Evolutionary conservation across 2,888 invertebrate genomes (phyloP).

Genomic region (Schizotus pectinicornis): DNA sequence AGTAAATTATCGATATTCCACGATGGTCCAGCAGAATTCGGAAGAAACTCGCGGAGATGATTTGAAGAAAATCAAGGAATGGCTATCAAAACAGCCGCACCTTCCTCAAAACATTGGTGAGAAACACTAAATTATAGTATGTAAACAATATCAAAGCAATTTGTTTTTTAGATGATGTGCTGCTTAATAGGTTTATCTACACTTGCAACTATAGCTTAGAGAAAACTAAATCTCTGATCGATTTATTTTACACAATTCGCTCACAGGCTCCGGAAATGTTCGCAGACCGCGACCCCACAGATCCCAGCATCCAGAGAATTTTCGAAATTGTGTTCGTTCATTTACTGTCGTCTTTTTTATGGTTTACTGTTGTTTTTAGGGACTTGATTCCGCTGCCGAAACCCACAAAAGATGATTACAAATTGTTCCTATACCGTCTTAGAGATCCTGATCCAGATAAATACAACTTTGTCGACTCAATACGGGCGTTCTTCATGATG

Average conservation of each 20-base stretch:
- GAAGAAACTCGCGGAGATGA: conserved; percentile 50
- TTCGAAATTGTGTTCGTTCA: conserved; percentile 64
- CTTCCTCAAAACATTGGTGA: conserved; percentile 71
- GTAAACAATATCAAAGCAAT: not conserved
- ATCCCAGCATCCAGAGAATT: conserved; percentile 61
- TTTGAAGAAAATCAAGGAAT: conserved; percentile 61
- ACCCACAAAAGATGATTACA: conserved; percentile 70
- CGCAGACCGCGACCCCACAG: conserved; percentile 64
- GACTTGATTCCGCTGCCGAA: conserved; percentile 73
- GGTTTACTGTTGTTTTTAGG: conserved; percentile 58
- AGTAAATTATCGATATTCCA: not conserved
- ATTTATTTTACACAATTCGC: conserved; percentile 63
- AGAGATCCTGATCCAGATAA: conserved; percentile 68
- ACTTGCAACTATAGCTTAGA: conserved; percentile 65
- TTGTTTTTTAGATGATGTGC: conserved; percentile 62
- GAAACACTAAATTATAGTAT: not conserved
- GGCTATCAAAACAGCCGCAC: conserved; percentile 70
- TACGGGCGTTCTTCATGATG: conserved; percentile 76
- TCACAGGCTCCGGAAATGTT: conserved; percentile 68
- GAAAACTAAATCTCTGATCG: conserved; percentile 61
- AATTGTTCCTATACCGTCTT: conserved; percentile 70
- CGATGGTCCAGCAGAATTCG: not conserved
- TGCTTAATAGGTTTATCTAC: conserved; percentile 64
- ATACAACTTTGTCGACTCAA: conserved; percentile 69
- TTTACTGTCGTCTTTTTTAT: not conserved